Base-by-base conservation (phyloP, 2,797 vertebrate species). In the Catostomus latipinnis region DNA sequence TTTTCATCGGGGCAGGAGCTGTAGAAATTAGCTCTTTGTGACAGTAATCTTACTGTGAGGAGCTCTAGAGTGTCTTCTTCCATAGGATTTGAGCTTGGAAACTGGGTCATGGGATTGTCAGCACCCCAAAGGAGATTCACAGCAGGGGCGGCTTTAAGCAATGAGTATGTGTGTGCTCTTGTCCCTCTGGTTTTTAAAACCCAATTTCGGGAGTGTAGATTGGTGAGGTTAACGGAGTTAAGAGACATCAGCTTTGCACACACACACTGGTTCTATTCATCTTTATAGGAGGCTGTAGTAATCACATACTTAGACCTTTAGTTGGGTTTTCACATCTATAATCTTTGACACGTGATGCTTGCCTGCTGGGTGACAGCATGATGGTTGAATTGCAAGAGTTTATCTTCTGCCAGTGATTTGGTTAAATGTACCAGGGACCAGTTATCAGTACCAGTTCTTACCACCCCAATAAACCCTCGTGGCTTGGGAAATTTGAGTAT, bases 21-120 rank as follows among this genome's bases (percentile, higher is more conserved):
- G 71, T 22, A 50, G 76, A 82, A 80, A 62, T 74, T 66, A 83
- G 85, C 69, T 83, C 69, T 83, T 80, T 82, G 82, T 85, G 75
- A 84, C 80, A 34, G 72, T 85, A 84, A 87, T 82, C 82, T 82
- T 54, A 43, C 66, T 8, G 16, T 66, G 54, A 77, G 69, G 70
- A 82, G 75, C 73, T 80, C 66, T 80, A 18, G 75, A 84, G 76
- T 78, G 78, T 74, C 81, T 81, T 76, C 70, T 67, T 77, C 63
- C 62, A 52, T 60, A 67, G 68, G 74, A 78, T 77, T 80, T 78
- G 73, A 75, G 77, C 73, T 53, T 45, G 12, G 65, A 83, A 87
- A 84, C 63, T 87, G 86, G 86, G 86, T 87, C 86, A 85, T 73
- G 82, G 81, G 74, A 84, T 85, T 84, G 78, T 82, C 81, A 83